Evolutionary conservation across 2,888 invertebrate species (phyloP), one percentile per base, ranked within the genome.

Genomic region (Cosmia trapezina): DNA sequence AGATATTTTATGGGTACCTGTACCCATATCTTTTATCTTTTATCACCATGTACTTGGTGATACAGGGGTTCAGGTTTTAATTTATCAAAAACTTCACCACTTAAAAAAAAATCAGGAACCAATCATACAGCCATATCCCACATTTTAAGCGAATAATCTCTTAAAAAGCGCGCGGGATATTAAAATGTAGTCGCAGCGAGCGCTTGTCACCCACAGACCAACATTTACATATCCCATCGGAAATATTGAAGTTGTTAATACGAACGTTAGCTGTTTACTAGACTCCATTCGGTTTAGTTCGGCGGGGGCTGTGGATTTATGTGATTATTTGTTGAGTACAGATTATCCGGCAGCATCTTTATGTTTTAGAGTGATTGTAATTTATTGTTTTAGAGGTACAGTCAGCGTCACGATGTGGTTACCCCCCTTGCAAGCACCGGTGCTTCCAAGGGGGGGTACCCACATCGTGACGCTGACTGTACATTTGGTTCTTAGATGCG

Each of bases 221-320:
- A 49, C 57, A 85, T 86, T 86, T 80, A 85, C 85, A 86, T 85
- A 86, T 77, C 73, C 80, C 77, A 77, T 81, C 61, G 76, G 75
- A 66, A 80, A 82, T 85, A 83, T 84, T 80, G 73, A 80, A 84
- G 78, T 83, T 85, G 81, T 85, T 83, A 66, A 83, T 78, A 60
- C 83, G 70, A 65, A 70, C 73, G 67, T 67, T 74, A 49, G 73
- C 71, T 82, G 82, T 81, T 81, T 77, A 76, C 82, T 43, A 67
- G 71, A 80, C 74, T 64, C 63, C 68, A 63, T 51, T 73, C 59
- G 14, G 28, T 54, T 68, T 11, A 73, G 66, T 76, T 71, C 12
- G 33, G n/a, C 12, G n/a, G 37, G 2, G 9, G 4, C 37, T 28
- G 45, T 4, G 66, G 5, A 14, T 43, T 54, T 60, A 43, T 54